A percentile compares a stretch with the other conserved stretches of the same genome.
phyloP scores from a whole-genome alignment of 2,888 invertebrate species.

The Acrobasis repandana region DNA sequence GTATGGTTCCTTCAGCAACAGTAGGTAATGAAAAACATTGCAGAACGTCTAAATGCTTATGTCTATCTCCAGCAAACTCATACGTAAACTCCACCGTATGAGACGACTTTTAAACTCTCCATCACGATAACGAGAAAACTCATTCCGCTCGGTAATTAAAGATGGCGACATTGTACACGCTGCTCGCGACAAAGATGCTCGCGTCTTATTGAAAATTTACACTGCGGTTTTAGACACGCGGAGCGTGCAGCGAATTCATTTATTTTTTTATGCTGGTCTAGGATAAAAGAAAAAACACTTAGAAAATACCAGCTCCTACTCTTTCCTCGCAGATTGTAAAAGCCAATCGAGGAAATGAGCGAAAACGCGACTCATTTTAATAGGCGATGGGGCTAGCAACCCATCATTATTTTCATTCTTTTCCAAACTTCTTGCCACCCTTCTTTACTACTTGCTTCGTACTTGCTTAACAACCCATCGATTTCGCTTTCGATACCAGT shows the following conservation, averaged over 20 bases:
- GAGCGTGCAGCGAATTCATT: background rate
- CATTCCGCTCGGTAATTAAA: background rate
- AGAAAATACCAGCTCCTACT: too few relatives aligned
- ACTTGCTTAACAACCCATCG: too few relatives aligned
- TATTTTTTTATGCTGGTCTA: background rate
- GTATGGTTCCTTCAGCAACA: too few relatives aligned
- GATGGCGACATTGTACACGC: background rate
- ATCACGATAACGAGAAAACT: slow-evolving; percentile 2
- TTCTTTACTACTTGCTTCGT: too few relatives aligned
- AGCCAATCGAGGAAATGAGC: too few relatives aligned
- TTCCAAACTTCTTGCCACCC: too few relatives aligned
- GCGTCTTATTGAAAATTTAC: background rate
- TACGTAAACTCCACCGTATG: background rate
- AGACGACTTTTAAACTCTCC: background rate
- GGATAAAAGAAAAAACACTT: too few relatives aligned
- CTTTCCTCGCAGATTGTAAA: too few relatives aligned
- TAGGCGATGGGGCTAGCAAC: background rate
- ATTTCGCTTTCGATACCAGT: too few relatives aligned
- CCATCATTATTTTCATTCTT: too few relatives aligned
- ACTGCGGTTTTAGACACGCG: background rate
- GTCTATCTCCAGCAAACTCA: background rate
- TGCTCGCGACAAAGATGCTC: background rate
- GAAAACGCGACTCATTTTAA: too few relatives aligned
- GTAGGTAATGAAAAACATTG: too few relatives aligned
- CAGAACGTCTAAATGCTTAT: background rate